Base-by-base conservation (phyloP, 2,113 vertebrate species). In the Athene cunicularia region DNA sequence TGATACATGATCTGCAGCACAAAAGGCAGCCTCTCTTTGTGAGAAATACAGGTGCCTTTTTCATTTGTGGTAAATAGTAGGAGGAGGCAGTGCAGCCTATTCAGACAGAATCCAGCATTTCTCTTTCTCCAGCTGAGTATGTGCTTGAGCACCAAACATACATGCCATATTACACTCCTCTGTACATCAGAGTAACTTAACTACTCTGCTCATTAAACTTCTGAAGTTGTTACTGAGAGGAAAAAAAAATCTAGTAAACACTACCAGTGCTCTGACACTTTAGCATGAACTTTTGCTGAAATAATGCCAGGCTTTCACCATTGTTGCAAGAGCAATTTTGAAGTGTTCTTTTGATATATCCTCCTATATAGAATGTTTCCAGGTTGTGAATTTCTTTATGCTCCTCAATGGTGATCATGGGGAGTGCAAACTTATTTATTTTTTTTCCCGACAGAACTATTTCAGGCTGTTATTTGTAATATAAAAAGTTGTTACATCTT, bases 361-460 rank as follows among this genome's bases (percentile, higher is more conserved):
- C 15, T 80, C 12, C 14, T 56, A 0, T 52, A 8, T 10, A 12
- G 24, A 50, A 30, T 35, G 11, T 56, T 82, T 67, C 35, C 6
- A 30, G 47, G 8, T 28, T 59, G 28, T 43, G 35, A 86, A 35
- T 33, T 72, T 52, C 20, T 24, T 81, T 16, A 4, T 52, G 37
- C 55, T 77, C 14, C 50, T 93, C 0, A 0, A 1, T 52, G n/a
- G 20, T 37, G 21, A 8, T 60, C 2, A 0, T 13, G 4, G 5
- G 24, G 4, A 9, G 4, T 52, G 53, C 30, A 52, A 28, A 58
- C 39, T 27, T 8, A 11, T 27, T 8, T 11, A 4, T 45, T 27
- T 45, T 0, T 56, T 74, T 66, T 90, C 52, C 21, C 23, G 15
- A 32, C 39, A 33, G 45, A 70, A 58, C 37, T 45, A 32, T 15